Conservation (phyloP, 2,888 invertebrate species). For the Clistopyga incitator region DNA sequence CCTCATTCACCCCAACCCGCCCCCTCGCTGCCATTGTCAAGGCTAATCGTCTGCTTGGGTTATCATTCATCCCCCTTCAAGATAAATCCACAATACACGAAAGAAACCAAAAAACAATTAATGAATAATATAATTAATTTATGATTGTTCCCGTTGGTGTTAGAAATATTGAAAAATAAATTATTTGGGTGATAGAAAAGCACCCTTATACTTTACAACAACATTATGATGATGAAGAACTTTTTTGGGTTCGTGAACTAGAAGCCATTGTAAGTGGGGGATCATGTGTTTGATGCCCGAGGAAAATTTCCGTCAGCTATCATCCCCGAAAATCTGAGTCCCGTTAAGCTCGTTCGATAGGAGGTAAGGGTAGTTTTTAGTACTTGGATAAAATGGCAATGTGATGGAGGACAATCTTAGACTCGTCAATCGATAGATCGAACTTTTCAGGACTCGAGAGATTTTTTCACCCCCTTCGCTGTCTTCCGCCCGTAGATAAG, state of each 20-base stretch:
- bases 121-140: background rate
- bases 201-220: too few species aligned
- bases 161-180: too few species aligned
- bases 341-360: background rate
- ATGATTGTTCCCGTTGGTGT: background rate
- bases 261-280: background rate
- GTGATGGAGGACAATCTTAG: slow-evolving; percentile 11
- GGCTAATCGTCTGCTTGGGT: slow-evolving; percentile 31
- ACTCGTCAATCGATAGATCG: slow-evolving; percentile 31
- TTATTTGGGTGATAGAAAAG: too few species aligned
- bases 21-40: slow-evolving; percentile 21
- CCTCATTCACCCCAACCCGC: slow-evolving; percentile 31
- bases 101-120: background rate
- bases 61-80: slow-evolving; percentile 14
- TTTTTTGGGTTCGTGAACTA: background rate
- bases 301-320: background rate
- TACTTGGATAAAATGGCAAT: background rate
- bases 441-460: slow-evolving; percentile 5
- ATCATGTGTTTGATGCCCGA: background rate
- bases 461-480: background rate
- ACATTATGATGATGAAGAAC: background rate
- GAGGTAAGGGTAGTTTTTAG: background rate
- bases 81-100: slow-evolving; percentile 9
- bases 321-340: background rate
- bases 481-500: background rate